Base-by-base conservation (phyloP, 2,888 invertebrate species). In the Leptinotarsa rubiginosa region DNA sequence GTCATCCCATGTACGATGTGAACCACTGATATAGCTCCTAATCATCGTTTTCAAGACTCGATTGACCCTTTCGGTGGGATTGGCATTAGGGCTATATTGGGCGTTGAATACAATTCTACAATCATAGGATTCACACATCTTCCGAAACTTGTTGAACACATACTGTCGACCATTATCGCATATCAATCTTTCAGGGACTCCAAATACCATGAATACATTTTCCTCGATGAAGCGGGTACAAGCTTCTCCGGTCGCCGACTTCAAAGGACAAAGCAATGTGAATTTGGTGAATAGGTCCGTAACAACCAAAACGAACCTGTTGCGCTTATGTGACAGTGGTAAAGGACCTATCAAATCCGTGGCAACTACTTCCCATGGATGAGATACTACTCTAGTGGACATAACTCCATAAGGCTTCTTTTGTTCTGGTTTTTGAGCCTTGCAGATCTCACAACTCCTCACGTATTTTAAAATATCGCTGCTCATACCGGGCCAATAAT, bases 401-500 rank as follows among this genome's bases (percentile, higher is more conserved):
- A 77, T 77, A 13, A 49, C 20, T 20, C 76, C 75, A n/a, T 56
- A 10, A 31, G 31, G 31, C 31, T 31, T 31, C 31, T 31, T 31
- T 31, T 31, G 31, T 31, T 31, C 31, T 31, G 31, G 31, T 31
- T 31, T 31, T 7, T 7, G 31, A 31, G 31, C 5, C 31, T 31
- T 31, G 31, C 31, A 16, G 66, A 50, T 52, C 13, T 73, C 70
- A 52, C 75, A 70, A 52, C 52, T 52, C n/a, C 50, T 50, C 13
- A 52, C 49, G 65, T 64, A 72, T n/a, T 62, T 25, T 12, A 49
- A 47, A 22, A 75, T 52, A n/a, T 75, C 72, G 13, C 25, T 65
- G 16, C 52, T 18, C 72, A 73, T 73, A 15, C 59, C 56, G 4
- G 72, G 72, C 75, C 75, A 75, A 65, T 69, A 75, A 65, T 75